Conservation (phyloP, 2,113 vertebrate species). For the Tylochromis polylepis region DNA sequence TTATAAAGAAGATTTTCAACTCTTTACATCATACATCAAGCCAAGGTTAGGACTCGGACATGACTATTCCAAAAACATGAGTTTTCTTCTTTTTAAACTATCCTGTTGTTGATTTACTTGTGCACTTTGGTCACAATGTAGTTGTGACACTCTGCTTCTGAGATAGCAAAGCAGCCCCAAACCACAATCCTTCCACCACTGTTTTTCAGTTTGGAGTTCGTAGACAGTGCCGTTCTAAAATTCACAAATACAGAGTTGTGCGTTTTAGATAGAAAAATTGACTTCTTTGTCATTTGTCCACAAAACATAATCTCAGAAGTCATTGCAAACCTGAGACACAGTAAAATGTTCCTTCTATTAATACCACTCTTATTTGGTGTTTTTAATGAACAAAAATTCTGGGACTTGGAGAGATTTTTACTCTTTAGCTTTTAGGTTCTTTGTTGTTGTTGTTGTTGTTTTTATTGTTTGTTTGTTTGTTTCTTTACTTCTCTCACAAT, state of each 20-base stretch:
- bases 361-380: not conserved
- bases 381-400: not conserved
- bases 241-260: not conserved
- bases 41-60: not conserved
- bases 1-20: not conserved
- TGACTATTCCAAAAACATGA: not conserved
- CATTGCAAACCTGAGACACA: not conserved
- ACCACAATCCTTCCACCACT: not conserved
- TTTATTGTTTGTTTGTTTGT: too few relatives aligned
- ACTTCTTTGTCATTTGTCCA: not conserved
- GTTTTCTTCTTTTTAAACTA: not conserved
- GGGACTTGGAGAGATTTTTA: not conserved
- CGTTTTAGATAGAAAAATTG: not conserved
- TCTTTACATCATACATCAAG: fast-evolving
- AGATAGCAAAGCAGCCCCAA: not conserved
- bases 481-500: too few relatives aligned
- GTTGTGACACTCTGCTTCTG: not conserved
- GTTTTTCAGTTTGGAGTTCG: not conserved
- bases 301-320: not conserved
- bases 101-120: not conserved
- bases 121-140: not conserved
- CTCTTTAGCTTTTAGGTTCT: not conserved
- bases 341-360: not conserved
- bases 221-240: not conserved
- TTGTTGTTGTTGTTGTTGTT: not conserved